A percentile compares a stretch with the other conserved stretches of the same genome.
phyloP scores from a whole-genome alignment of 1,140 invertebrate species.

The Papilio polytes region DNA sequence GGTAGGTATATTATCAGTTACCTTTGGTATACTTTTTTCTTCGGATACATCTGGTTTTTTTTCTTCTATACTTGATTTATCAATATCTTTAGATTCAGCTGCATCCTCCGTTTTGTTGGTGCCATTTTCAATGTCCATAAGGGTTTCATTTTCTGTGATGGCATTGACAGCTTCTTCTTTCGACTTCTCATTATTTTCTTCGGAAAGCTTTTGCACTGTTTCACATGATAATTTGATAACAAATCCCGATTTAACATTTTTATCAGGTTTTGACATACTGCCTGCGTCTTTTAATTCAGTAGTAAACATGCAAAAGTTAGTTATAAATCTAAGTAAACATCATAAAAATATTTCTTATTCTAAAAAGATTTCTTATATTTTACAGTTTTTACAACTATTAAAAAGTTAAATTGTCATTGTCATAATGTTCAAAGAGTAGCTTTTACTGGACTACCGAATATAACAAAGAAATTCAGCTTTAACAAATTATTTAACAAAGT shows the following conservation, averaged over 20 bases:
- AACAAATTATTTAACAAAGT: no score
- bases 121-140: not conserved
- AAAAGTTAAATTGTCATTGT: not conserved
- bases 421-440: not conserved
- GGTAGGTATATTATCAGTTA: constrained; percentile 24
- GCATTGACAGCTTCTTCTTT: constrained; percentile 31
- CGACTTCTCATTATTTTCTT: constrained; percentile 58
- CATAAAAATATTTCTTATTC: no score
- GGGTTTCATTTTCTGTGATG: constrained; percentile 27
- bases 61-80: not conserved
- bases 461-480: not conserved
- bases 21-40: constrained; percentile 24
- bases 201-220: constrained; percentile 74
- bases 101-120: not conserved
- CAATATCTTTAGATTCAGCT: not conserved
- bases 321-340: constrained; percentile 26
- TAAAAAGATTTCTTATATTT: no score
- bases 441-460: not conserved
- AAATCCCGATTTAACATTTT: constrained; percentile 70
- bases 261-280: constrained; percentile 60
- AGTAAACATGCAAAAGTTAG: not conserved
- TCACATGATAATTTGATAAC: constrained; percentile 77
- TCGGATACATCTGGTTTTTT: not conserved
- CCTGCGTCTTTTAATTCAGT: not conserved
- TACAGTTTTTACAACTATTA: not conserved